Conservation (phyloP, 2,113 vertebrate genomes). For the Heptranchias perlo region DNA sequence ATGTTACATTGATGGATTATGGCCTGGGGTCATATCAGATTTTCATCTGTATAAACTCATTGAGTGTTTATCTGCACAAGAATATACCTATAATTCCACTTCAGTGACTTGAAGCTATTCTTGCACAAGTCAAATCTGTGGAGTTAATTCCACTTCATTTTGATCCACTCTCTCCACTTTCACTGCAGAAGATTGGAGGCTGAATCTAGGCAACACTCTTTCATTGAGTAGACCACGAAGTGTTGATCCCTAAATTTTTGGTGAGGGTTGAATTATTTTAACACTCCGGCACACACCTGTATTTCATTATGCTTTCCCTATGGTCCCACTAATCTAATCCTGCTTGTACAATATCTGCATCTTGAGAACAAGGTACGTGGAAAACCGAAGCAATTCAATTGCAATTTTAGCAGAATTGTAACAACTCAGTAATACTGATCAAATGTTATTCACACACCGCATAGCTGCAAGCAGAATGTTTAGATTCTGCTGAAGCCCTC, state of each 20-base stretch:
- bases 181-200: not conserved
- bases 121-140: not conserved
- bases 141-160: constrained; percentile 8
- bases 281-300: not conserved
- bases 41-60: not conserved
- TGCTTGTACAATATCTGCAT: not conserved
- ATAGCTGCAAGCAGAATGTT: not conserved
- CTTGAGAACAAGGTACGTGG: not conserved
- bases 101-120: not conserved
- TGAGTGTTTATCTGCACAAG: not conserved
- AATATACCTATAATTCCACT: not conserved
- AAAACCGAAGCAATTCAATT: not conserved
- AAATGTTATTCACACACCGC: not conserved
- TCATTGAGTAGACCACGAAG: not conserved
- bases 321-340: not conserved
- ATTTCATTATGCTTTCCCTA: not conserved
- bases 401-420: not conserved
- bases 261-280: not conserved
- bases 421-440: not conserved
- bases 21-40: not conserved
- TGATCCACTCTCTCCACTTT: not conserved
- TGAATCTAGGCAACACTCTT: not conserved
- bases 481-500: not conserved
- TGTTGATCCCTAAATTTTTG: not conserved
- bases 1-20: not conserved